phyloP scores from a whole-genome alignment of 2,888 invertebrate genomes.

The Imbricaverruca yamaguchii region DNA sequence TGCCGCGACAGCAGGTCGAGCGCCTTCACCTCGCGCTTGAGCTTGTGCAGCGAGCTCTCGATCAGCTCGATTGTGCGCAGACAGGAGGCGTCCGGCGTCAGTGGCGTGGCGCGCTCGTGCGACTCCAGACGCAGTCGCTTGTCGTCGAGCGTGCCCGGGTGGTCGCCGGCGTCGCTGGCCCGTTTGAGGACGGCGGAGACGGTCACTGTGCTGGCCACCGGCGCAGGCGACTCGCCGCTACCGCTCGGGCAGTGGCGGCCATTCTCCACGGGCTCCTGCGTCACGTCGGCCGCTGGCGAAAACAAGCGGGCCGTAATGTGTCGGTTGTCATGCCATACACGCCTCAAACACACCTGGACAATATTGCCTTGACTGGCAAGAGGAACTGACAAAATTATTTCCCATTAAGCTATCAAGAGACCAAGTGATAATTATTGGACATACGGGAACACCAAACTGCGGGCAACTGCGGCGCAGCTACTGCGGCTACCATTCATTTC shows the following conservation, averaged over 20 bases:
- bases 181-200: neutral
- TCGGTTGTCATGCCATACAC: no score
- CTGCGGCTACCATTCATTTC: no score
- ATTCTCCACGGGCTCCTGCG: neutral
- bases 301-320: no score
- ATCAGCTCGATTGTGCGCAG: conserved; percentile 19
- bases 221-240: neutral
- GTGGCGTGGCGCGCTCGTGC: neutral
- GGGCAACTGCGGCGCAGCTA: no score
- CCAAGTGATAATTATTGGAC: no score
- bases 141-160: neutral
- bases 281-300: neutral
- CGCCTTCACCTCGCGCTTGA: conserved; percentile 24
- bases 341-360: no score
- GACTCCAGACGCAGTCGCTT: neutral
- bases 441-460: no score
- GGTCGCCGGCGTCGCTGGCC: neutral
- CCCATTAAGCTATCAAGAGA: no score
- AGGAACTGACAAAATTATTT: no score
- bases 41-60: conserved; percentile 15
- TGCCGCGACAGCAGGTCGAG: conserved; percentile 29
- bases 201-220: neutral
- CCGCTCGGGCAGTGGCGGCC: neutral
- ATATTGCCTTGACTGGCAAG: no score
- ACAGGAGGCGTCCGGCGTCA: neutral